Percentiles rank a stretch among this genome's conserved stretches.
Evolutionary conservation across 2,888 invertebrate species (phyloP).

Genomic region (Aleiodes alternator): DNA sequence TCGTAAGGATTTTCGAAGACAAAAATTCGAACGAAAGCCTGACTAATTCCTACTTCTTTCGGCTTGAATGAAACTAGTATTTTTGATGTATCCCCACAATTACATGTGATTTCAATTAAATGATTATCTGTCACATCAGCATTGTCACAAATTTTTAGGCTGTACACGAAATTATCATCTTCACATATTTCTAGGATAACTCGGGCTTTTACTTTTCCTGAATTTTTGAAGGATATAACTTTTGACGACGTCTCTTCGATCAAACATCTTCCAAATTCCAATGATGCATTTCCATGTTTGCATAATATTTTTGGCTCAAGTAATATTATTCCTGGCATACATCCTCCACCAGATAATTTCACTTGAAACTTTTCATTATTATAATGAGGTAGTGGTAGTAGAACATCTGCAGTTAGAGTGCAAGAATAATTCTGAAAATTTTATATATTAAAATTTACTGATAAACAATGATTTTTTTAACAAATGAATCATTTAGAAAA

Average conservation of each 20-base stretch:
- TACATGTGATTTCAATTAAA: conserved; percentile 57
- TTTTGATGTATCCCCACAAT: conserved; percentile 62
- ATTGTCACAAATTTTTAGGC: conserved; percentile 10
- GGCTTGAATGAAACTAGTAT: conserved; percentile 72
- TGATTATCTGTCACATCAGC: conserved; percentile 38
- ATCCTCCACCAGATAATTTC: conserved; percentile 73
- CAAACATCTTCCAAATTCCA: conserved; percentile 71
- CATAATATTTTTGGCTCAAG: conserved; percentile 65
- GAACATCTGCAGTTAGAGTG: conserved; percentile 61
- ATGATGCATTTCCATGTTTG: conserved; percentile 55
- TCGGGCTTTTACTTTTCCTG: conserved; percentile 71
- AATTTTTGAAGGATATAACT: conserved; percentile 71
- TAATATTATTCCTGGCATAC: conserved; percentile 74
- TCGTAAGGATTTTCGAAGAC: conserved; percentile 79
- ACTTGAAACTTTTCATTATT: conserved; percentile 60
- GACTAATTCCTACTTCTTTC: conserved; percentile 58
- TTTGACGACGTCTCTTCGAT: conserved; percentile 60
- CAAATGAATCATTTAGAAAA: too few species aligned
- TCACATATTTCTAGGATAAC: conserved; percentile 71
- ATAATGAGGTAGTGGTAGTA: conserved; percentile 60
- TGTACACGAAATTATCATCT: conserved; percentile 59
- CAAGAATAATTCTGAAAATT: conserved; percentile 64
- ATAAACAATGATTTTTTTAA: too few species aligned
- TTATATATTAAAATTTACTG: too few species aligned
- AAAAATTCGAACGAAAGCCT: conserved; percentile 72